These are phyloP conservation scores for Scartelaos histophorus DNA, from an alignment of 2,113 vertebrate species.

Conservation along the genomic window DNA sequence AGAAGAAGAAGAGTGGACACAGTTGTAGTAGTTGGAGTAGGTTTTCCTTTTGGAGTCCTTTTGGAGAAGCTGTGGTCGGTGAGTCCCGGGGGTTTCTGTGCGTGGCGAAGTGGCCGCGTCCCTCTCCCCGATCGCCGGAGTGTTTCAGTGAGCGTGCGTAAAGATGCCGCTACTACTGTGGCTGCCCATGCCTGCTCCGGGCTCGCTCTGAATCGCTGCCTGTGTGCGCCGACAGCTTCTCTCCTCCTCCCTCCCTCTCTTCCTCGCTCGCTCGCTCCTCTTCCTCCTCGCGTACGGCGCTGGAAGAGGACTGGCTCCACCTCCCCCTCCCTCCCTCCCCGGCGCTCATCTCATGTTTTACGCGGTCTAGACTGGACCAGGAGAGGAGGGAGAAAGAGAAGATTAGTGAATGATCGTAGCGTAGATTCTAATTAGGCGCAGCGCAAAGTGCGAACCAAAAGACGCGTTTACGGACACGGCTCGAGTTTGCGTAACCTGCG, in stretches of 20 bases:
- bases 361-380: constrained; percentile 1
- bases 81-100: background rate
- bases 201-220: constrained; percentile 14
- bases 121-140: constrained; percentile 3
- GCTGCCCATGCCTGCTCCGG: constrained; percentile 18
- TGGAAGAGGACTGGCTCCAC: constrained; percentile 42
- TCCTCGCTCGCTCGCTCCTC: constrained; percentile 1
- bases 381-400: background rate
- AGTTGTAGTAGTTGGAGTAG: too few species aligned
- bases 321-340: constrained; percentile 33
- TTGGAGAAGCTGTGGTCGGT: background rate
- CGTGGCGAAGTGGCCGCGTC: background rate
- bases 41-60: background rate
- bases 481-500: too few species aligned
- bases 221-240: constrained; percentile 10
- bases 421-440: background rate
- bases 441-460: background rate
- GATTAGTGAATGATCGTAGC: constrained; percentile 7
- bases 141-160: constrained; percentile 29
- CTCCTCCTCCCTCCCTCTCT: constrained; percentile 15
- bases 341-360: constrained; percentile 15
- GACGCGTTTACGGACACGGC: background rate
- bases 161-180: constrained; percentile 23
- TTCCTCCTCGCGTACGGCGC: constrained; percentile 25
- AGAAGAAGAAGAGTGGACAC: too few species aligned